Percentiles rank a stretch among this genome's conserved stretches.
These are phyloP conservation scores for Homarus americanus DNA, from an alignment of 1,140 invertebrate species.

Conservation along the genomic window DNA sequence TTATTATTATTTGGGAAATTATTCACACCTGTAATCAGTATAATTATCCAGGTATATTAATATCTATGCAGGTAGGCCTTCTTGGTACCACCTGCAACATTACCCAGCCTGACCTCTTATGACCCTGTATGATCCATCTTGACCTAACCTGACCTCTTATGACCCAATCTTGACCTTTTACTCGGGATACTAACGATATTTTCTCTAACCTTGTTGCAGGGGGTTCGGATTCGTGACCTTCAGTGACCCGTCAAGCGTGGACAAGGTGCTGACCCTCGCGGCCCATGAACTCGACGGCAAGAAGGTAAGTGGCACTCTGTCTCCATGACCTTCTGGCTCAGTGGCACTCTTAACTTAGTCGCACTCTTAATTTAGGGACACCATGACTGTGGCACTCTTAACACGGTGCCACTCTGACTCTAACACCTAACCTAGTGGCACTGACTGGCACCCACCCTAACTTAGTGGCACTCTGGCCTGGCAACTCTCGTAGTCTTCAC, in stretches of 20 bases:
- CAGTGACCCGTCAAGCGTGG: constrained; percentile 94
- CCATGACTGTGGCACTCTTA: not conserved
- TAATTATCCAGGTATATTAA: no score
- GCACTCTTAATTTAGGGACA: not conserved
- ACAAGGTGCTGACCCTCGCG: constrained; percentile 95
- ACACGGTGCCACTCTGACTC: not conserved
- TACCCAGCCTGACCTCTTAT: not conserved
- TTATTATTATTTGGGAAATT: no score
- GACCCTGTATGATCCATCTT: not conserved
- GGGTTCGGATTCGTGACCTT: constrained; percentile 98
- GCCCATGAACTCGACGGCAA: constrained; percentile 96
- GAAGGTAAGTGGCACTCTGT: constrained; percentile 84
- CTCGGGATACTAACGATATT: constrained; percentile 38
- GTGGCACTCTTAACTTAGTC: not conserved
- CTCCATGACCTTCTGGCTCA: not conserved
- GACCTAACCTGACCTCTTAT: not conserved
- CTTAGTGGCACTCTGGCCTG: no score
- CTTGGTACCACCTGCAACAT: no score
- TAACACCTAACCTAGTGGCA: no score
- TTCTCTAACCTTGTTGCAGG: constrained; percentile 82
- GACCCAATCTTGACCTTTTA: not conserved
- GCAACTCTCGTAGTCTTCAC: no score
- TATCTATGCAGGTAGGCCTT: no score
- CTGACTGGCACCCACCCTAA: no score
- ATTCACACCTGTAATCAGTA: no score